Evolutionary conservation across 2,888 invertebrate genomes (phyloP).

Genomic region (Spilosoma lubricipeda): DNA sequence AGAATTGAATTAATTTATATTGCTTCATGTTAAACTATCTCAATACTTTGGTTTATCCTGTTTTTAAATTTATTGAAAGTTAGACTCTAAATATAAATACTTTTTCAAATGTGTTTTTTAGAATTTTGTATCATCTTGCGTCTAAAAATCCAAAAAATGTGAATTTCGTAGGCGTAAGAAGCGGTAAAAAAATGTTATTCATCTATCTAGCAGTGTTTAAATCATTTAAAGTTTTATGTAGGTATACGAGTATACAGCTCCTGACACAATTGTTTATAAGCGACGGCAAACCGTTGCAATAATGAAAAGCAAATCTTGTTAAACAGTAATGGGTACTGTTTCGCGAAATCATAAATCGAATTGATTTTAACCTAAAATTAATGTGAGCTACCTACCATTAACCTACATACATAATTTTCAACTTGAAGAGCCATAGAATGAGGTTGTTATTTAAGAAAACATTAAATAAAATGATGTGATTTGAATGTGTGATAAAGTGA

Average conservation of each 20-base stretch:
- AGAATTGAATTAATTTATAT: slow-evolving; percentile 11
- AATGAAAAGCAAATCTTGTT: slow-evolving; percentile 6
- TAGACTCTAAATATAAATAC: neutral
- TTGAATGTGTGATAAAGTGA: neutral
- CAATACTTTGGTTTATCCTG: neutral
- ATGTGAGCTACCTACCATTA: slow-evolving; percentile 23
- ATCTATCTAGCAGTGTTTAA: neutral
- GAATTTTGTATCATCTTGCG: neutral
- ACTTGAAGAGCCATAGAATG: neutral
- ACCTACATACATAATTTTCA: slow-evolving; percentile 14
- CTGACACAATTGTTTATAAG: neutral
- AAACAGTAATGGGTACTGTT: neutral
- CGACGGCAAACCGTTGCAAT: slow-evolving; percentile 8
- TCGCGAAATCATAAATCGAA: slow-evolving; percentile 27
- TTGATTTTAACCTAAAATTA: slow-evolving; percentile 21
- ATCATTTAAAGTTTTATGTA: neutral
- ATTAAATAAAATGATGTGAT: slow-evolving; percentile 7
- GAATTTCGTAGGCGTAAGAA: neutral
- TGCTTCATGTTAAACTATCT: neutral
- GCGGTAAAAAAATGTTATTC: neutral
- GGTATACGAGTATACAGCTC: neutral
- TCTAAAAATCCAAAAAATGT: neutral
- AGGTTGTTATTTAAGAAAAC: neutral
- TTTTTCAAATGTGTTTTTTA: neutral
- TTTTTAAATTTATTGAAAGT: neutral